Base-by-base conservation (phyloP, 2,888 invertebrate genomes). In the Machimus atricapillus region DNA sequence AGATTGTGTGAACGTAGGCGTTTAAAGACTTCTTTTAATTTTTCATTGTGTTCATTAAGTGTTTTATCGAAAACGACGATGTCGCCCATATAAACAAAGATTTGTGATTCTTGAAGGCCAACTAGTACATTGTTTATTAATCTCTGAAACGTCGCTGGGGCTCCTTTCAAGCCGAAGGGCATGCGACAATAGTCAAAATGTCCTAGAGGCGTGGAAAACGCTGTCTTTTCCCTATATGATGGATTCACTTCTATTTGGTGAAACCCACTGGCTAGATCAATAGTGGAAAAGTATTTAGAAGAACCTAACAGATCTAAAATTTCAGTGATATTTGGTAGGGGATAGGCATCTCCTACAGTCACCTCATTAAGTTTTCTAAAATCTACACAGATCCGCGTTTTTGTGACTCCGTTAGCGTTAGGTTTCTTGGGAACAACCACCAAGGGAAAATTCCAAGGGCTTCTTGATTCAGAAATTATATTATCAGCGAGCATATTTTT, bases 221-320 rank as follows among this genome's bases (percentile, higher is more conserved):
- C 12, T 40, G 40, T 40, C 40, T 1, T 92, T 92, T 87, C 92
- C 92, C 89, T 91, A 91, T 91, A 91, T 66, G 89, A 79, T 5
- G 88, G 86, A 74, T 89, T 46, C 88, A 92, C 23, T 74, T 74
- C 74, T 14, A 74, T 74, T 23, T 74, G 74, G 23, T 27, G 14
- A 23, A 74, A 74, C 0, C 92, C 92, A 4, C 90, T 90, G 2
- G 91, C 90, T n/a, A 92, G 85, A 88, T 92, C 92, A 43, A 92
- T 46, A 0, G 90, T 91, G 2, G 91, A 90, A 85, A 92, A 92
- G 88, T 91, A 92, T 86, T 89, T 89, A 1, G 91, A 89, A 86
- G 90, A 89, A 46, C 91, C 91, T 85, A 92, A 40, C 0, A 40
- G 12, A 40, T 40, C 40, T 40, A 40, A 12, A 40, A 40, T 40